Evolutionary conservation across 2,113 vertebrate species (phyloP).

Genomic region (Apodemus sylvaticus): DNA sequence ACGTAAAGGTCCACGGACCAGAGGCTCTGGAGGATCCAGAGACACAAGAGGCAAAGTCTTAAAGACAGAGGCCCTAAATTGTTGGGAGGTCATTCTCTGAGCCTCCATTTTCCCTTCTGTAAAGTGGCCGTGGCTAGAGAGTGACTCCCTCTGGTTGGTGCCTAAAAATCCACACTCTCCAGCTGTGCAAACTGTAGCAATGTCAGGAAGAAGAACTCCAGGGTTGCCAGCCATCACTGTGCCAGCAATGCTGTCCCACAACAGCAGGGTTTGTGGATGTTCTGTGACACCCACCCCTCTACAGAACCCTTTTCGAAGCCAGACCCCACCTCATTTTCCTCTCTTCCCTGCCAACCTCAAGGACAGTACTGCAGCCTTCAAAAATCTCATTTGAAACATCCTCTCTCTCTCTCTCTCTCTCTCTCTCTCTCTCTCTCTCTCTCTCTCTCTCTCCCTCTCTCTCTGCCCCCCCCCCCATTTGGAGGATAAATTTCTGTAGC

Average conservation of each 20-base stretch:
- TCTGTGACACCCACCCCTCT: not conserved
- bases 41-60: rapidly evolving
- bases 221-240: not conserved
- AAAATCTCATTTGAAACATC: constrained; percentile 55
- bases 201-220: not conserved
- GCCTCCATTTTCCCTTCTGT: constrained; percentile 48
- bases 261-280: not conserved
- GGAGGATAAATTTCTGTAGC: constrained; percentile 26
- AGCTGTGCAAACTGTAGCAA: constrained; percentile 23
- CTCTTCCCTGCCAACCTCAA: not conserved
- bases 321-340: not conserved
- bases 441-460: not conserved
- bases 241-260: not conserved
- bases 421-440: not conserved
- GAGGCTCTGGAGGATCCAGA: rapidly evolving
- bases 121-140: rapidly evolving
- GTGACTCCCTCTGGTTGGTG: not conserved
- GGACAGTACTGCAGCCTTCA: constrained; percentile 46
- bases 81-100: not conserved
- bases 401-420: not conserved
- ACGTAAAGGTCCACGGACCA: rapidly evolving
- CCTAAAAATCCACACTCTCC: rapidly evolving
- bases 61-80: not conserved
- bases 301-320: constrained; percentile 34
- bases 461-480: not conserved